A percentile compares a stretch with the other conserved stretches of the same genome.
Conservation (phyloP, 2,113 vertebrate genomes). For the Ciconia maguari region DNA sequence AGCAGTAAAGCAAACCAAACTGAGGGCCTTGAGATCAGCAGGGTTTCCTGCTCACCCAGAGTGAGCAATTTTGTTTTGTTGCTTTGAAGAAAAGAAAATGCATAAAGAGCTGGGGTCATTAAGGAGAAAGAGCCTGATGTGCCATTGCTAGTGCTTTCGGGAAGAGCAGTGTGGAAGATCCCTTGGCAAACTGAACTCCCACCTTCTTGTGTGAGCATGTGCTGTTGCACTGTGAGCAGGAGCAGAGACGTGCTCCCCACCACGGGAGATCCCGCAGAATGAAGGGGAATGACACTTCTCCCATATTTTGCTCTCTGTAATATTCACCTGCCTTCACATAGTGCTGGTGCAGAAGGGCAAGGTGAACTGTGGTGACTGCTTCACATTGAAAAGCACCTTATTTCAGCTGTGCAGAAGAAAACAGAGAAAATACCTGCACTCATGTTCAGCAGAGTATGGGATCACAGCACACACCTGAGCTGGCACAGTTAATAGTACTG, state of each 20-base stretch:
- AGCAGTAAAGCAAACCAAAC: background rate
- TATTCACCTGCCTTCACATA: background rate
- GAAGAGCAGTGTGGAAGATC: background rate
- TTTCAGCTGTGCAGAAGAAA: background rate
- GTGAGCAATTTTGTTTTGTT: background rate
- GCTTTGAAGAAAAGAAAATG: background rate
- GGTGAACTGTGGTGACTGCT: background rate
- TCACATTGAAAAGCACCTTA: background rate
- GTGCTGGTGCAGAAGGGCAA: background rate
- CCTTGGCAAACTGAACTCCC: background rate
- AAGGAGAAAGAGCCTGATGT: background rate
- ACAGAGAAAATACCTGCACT: background rate
- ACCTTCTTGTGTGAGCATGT: background rate
- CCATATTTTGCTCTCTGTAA: background rate
- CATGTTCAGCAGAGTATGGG: background rate
- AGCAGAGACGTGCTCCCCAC: background rate
- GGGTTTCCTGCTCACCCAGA: background rate
- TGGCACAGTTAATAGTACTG: background rate
- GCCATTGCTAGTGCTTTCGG: background rate
- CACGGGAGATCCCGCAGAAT: fast-evolving
- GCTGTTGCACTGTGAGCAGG: background rate
- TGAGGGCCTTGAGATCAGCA: background rate
- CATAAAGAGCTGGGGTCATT: background rate
- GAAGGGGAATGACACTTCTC: background rate
- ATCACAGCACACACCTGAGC: background rate